Base-by-base conservation (phyloP, 2,113 vertebrate genomes). In the Sisor rabdophorus region DNA sequence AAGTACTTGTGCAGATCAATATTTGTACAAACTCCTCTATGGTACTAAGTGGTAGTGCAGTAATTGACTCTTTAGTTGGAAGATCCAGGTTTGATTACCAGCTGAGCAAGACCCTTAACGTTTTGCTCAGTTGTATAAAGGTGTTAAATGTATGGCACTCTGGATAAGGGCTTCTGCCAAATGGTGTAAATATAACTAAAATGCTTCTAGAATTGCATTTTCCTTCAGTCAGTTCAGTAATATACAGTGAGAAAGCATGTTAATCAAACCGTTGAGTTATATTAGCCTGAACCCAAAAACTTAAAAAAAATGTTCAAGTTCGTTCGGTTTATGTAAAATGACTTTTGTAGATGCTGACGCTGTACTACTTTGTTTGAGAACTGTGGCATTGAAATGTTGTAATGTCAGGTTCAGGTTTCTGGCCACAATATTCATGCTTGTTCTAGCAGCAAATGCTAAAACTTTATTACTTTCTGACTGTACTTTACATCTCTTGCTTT, bases 401-500 rank as follows among this genome's bases (percentile, higher is more conserved):
- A 75, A 36, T 64, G 73, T 75, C 73, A 53, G 60, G 48, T 75
- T 65, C 26, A 63, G 48, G 60, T 52, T 64, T 54, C 65, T 54
- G 20, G 22, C 22, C 19, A 44, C 63, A 48, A 22, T 15, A 13
- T 36, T 68, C 52, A 15, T 56, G 63, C 47, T 47, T 3, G 32
- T 56, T 47, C n/a, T 32, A 67, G 50, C 30, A n/a, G 22, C 16
- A 5, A 19, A 24, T 58, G 32, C 30, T 50, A 76, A 68, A 63
- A 58, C 24, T 30, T 28, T 75, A 20, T 9, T 75, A 24, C 15
- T 64, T 65, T 40, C 15, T 9, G 47, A 44, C 47, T 11, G 1
- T 36, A 17, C 47, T 64, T 32, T 36, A 32, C 7, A 32, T 47
- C 36, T 32, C 19, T 1, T 24, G 22, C 2, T 11, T 12, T 8